Evolutionary conservation across 1,140 invertebrate species (phyloP).

Genomic region (Oscheius sp.): DNA sequence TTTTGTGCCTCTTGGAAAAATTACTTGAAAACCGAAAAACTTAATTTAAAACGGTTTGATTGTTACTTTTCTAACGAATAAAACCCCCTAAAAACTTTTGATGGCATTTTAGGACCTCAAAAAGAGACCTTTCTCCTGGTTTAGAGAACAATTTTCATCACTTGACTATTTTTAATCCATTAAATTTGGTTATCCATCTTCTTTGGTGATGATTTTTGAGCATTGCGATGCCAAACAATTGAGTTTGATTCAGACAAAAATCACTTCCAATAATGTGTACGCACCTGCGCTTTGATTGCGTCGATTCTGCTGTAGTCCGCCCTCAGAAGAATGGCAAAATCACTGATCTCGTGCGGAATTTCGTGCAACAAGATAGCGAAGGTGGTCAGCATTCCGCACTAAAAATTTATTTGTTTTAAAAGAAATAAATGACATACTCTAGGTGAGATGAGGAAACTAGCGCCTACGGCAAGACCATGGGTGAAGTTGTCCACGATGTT

Average conservation of each 20-base stretch:
- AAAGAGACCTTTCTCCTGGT: background rate
- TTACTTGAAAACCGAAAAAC: too few species aligned
- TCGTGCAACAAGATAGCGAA: slow-evolving; percentile 36
- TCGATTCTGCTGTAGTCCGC: slow-evolving; percentile 22
- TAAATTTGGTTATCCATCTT: background rate
- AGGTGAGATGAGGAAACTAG: slow-evolving; percentile 20
- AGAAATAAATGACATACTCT: slow-evolving; percentile 17
- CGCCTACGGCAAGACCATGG: slow-evolving; percentile 32
- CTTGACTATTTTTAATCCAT: background rate
- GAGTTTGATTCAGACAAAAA: background rate
- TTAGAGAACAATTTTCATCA: background rate
- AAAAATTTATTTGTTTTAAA: slow-evolving; percentile 9
- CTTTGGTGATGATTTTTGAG: background rate
- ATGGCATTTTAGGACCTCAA: background rate
- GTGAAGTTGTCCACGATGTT: slow-evolving; percentile 36
- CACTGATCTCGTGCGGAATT: slow-evolving; percentile 35
- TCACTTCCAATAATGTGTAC: too few species aligned
- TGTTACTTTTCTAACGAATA: too few species aligned
- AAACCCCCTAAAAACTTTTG: background rate
- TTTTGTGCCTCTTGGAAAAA: too few species aligned
- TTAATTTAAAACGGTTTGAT: too few species aligned
- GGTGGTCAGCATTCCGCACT: slow-evolving; percentile 29
- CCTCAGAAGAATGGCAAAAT: slow-evolving; percentile 35
- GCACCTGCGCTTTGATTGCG: slow-evolving; percentile 32
- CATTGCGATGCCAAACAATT: background rate